phyloP scores from a whole-genome alignment of 1,140 invertebrate species.

The Stegodyphus mimosarum region DNA sequence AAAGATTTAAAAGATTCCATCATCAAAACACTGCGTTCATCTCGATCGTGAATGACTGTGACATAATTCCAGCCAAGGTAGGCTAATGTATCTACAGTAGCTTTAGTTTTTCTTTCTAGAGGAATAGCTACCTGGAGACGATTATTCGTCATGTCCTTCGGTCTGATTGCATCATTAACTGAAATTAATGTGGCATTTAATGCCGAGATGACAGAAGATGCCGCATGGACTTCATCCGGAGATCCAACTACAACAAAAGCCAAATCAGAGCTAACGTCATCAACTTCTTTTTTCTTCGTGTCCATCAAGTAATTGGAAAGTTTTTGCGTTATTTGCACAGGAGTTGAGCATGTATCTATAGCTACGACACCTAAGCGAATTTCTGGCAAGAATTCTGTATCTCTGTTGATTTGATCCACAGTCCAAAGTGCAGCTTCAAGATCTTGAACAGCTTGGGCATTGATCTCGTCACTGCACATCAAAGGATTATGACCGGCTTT shows the following conservation, averaged over 20 bases:
- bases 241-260: conserved; percentile 38
- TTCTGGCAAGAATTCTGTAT: conserved; percentile 64
- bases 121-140: conserved; percentile 61
- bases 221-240: conserved; percentile 54
- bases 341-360: conserved; percentile 66
- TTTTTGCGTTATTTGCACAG: conserved; percentile 59
- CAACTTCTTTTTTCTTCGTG: conserved; percentile 23
- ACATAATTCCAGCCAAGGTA: conserved; percentile 63
- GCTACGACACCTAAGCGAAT: conserved; percentile 64
- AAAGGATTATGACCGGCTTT: conserved; percentile 63
- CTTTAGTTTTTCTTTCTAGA: conserved; percentile 63
- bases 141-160: conserved; percentile 17
- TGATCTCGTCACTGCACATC: conserved; percentile 59
- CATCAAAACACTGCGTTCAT: conserved; percentile 64
- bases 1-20: conserved; percentile 65
- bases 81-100: conserved; percentile 65
- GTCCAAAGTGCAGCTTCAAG: conserved; percentile 71
- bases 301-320: conserved; percentile 44
- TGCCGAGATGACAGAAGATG: conserved; percentile 59
- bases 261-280: conserved; percentile 11
- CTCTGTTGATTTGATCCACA: conserved; percentile 69
- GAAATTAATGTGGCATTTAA: conserved; percentile 64
- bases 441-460: conserved; percentile 67
- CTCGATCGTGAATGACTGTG: conserved; percentile 65
- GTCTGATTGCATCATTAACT: conserved; percentile 45